Conservation (phyloP, 2,797 vertebrate genomes). For the Diplodus puntazzo region DNA sequence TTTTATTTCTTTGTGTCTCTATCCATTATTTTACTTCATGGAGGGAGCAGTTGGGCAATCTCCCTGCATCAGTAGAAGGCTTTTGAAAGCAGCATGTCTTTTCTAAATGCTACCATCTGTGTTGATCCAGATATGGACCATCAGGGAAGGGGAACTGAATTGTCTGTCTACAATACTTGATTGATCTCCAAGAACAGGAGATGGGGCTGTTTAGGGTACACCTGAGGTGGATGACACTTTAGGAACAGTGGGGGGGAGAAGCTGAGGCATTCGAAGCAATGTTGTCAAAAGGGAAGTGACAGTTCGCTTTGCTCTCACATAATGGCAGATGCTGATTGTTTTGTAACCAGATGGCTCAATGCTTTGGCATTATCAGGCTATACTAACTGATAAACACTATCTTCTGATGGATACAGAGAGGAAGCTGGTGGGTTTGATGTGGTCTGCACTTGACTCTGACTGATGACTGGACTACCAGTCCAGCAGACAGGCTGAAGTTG, state of each 20-base stretch:
- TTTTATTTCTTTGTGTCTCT: background rate
- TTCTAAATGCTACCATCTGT: background rate
- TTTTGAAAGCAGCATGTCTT: slow-evolving; percentile 1
- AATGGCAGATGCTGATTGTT: slow-evolving; percentile 6
- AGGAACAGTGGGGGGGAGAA: background rate
- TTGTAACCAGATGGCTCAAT: slow-evolving; percentile 3
- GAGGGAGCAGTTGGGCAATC: background rate
- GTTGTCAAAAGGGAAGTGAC: background rate
- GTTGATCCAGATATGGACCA: background rate
- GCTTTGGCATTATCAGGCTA: slow-evolving; percentile 11
- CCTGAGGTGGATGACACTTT: background rate
- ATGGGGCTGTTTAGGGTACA: background rate
- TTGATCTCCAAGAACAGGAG: background rate
- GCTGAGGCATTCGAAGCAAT: background rate
- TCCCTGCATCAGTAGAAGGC: background rate
- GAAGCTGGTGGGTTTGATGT: slow-evolving; percentile 1
- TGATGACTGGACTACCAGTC: slow-evolving; percentile 1
- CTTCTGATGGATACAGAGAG: slow-evolving; percentile 5
- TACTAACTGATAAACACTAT: background rate
- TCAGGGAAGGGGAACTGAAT: background rate
- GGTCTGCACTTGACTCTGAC: slow-evolving; percentile 8
- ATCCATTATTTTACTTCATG: background rate
- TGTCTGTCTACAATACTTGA: background rate
- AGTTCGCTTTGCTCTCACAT: background rate
- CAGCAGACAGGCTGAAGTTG: slow-evolving; percentile 17